A percentile compares a stretch with the other conserved stretches of the same genome.
phyloP scores from a whole-genome alignment of 2,113 vertebrate species.

The Cricetomys ansorgei region DNA sequence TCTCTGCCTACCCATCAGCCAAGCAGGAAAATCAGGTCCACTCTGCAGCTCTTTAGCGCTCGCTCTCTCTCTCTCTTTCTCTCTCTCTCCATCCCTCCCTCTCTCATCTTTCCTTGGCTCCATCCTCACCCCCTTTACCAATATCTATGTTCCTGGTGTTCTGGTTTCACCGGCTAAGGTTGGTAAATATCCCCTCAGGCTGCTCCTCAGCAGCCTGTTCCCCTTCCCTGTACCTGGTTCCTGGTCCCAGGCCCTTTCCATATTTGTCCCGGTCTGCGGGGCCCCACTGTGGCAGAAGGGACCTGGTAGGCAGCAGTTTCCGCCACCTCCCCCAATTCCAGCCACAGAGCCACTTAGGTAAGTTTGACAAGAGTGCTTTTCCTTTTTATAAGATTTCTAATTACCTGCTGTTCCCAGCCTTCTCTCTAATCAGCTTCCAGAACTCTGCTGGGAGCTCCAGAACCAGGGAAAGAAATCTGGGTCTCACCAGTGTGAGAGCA shows the following conservation, averaged over 20 bases:
- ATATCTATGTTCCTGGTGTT: neutral
- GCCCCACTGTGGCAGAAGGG: neutral
- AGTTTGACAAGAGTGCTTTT: conserved; percentile 51
- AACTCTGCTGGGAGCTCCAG: conserved; percentile 58
- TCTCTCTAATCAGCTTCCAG: conserved; percentile 78
- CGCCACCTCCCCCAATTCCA: conserved; percentile 43
- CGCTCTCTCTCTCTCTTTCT: neutral
- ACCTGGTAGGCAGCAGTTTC: neutral
- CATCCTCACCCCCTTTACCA: neutral
- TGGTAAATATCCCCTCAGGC: neutral
- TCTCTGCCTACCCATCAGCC: neutral
- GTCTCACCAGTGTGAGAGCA: conserved; percentile 57
- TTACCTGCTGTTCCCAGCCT: conserved; percentile 61
- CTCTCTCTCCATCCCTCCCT: neutral
- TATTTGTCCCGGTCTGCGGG: neutral
- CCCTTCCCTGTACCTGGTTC: no score
- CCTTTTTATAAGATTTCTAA: conserved; percentile 74
- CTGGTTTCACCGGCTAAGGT: neutral
- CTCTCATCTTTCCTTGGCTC: neutral
- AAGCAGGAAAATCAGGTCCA: neutral
- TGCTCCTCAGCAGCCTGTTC: neutral
- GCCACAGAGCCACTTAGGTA: conserved; percentile 27
- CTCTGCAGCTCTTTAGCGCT: neutral
- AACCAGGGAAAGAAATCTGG: conserved; percentile 52
- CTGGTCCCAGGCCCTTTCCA: neutral